Evolutionary conservation across 2,113 vertebrate species (phyloP).

Genomic region (Saguinus midas): DNA sequence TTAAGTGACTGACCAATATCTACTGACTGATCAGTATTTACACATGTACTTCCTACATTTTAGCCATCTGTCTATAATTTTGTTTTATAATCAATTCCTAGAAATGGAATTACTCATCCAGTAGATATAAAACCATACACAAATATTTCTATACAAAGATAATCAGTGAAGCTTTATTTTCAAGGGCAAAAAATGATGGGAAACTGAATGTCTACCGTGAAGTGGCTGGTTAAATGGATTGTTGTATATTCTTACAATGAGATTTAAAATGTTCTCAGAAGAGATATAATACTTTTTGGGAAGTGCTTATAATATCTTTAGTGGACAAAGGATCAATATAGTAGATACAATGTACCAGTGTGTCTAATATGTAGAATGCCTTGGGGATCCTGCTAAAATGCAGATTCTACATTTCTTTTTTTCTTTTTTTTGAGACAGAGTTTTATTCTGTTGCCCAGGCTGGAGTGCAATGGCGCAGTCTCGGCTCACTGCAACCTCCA

Average conservation of each 20-base stretch:
- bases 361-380: background rate
- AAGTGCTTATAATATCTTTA: conserved; percentile 19
- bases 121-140: conserved; percentile 21
- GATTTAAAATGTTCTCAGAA: conserved; percentile 46
- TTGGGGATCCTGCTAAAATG: background rate
- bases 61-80: conserved; percentile 14
- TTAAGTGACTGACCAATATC: background rate
- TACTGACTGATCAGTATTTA: background rate
- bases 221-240: conserved; percentile 36
- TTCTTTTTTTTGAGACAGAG: no score
- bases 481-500: no score
- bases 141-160: conserved; percentile 45
- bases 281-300: background rate
- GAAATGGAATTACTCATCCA: conserved; percentile 40
- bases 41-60: conserved; percentile 23
- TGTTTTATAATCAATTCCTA: conserved; percentile 29
- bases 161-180: conserved; percentile 9
- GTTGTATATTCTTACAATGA: conserved; percentile 5
- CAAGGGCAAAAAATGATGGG: conserved; percentile 38
- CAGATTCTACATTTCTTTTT: background rate
- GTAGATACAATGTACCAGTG: background rate
- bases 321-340: conserved; percentile 12
- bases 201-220: conserved; percentile 20
- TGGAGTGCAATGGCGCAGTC: no score
- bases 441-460: no score